Percentiles rank a stretch among this genome's conserved stretches.
These are phyloP conservation scores for Corticium candelabrum DNA, from an alignment of 37 sponge, comb jelly and placozoan species.

Conservation along the genomic window DNA sequence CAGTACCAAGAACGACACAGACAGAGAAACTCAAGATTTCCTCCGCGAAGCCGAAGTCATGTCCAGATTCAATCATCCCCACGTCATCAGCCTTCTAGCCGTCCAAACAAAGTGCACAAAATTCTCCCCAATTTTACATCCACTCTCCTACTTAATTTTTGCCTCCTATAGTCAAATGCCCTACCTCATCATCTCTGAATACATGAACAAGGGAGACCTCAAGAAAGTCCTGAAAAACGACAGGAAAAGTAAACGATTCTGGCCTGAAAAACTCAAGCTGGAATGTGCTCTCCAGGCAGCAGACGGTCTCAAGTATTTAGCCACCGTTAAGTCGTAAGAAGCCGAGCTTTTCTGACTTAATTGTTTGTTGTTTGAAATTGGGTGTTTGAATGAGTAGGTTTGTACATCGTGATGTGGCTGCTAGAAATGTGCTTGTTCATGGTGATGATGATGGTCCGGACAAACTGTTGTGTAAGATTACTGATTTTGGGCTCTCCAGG, in stretches of 20 bases:
- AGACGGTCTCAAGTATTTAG: slow-evolving; percentile 20
- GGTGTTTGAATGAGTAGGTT: slow-evolving; percentile 3
- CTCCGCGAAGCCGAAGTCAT: slow-evolving; percentile 77
- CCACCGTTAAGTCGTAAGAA: slow-evolving; percentile 39
- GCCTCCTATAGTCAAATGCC: slow-evolving; percentile 50
- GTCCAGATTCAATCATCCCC: slow-evolving; percentile 55
- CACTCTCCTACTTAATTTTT: not conserved
- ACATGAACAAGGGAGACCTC: slow-evolving; percentile 73
- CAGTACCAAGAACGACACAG: not conserved
- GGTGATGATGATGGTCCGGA: slow-evolving; percentile 20
- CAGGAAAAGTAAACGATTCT: slow-evolving; percentile 14
- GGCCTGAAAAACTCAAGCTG: slow-evolving; percentile 45
- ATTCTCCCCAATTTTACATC: not conserved
- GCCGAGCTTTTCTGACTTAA: not conserved
- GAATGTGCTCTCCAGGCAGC: slow-evolving; percentile 58
- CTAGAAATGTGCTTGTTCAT: slow-evolving; percentile 65
- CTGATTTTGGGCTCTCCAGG: slow-evolving; percentile 75
- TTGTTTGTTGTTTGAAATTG: not conserved
- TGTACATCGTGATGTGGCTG: slow-evolving; percentile 79
- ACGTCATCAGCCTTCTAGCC: slow-evolving; percentile 59
- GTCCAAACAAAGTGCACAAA: slow-evolving; percentile 51
- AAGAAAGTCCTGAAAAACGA: slow-evolving; percentile 61
- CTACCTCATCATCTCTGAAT: slow-evolving; percentile 58
- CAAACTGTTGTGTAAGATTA: slow-evolving; percentile 44
- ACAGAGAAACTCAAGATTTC: slow-evolving; percentile 36